phyloP scores from a whole-genome alignment of 2,113 vertebrate genomes.

The Xenopus laevis region DNA sequence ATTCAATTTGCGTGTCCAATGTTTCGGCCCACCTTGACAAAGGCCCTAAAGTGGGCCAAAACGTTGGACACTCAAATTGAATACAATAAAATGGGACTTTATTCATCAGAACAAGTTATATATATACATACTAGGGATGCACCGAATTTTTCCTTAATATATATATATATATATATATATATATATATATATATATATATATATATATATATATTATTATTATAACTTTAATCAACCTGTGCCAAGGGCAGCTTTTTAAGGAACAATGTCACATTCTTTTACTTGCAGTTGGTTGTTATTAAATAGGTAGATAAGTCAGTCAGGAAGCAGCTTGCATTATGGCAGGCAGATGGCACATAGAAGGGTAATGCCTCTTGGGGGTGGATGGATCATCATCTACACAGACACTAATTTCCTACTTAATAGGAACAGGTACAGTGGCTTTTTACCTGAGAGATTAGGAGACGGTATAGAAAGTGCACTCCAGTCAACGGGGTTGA shows the following conservation, averaged over 20 bases:
- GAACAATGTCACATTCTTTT: conserved; percentile 20
- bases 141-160: too few relatives aligned
- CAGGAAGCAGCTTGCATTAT: conserved; percentile 32
- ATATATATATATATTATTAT: too few relatives aligned
- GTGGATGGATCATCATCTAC: conserved; percentile 27
- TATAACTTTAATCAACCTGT: neutral
- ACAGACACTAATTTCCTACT: conserved; percentile 31
- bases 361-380: conserved; percentile 18
- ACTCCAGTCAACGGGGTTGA: neutral
- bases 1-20: too few relatives aligned
- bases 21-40: too few relatives aligned
- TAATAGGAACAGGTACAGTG: conserved; percentile 27
- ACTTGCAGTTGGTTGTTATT: conserved; percentile 17
- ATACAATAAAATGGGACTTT: too few relatives aligned
- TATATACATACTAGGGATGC: too few relatives aligned
- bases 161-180: too few relatives aligned
- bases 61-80: too few relatives aligned
- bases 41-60: too few relatives aligned
- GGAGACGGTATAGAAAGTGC: neutral
- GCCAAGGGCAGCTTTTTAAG: conserved; percentile 16
- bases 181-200: too few relatives aligned
- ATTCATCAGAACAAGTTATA: too few relatives aligned
- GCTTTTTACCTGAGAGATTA: conserved; percentile 14
- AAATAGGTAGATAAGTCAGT: conserved; percentile 35
- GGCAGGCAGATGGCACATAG: conserved; percentile 27